Base-by-base conservation (phyloP, 2,113 vertebrate genomes). In the Chlamydotis undulata region DNA sequence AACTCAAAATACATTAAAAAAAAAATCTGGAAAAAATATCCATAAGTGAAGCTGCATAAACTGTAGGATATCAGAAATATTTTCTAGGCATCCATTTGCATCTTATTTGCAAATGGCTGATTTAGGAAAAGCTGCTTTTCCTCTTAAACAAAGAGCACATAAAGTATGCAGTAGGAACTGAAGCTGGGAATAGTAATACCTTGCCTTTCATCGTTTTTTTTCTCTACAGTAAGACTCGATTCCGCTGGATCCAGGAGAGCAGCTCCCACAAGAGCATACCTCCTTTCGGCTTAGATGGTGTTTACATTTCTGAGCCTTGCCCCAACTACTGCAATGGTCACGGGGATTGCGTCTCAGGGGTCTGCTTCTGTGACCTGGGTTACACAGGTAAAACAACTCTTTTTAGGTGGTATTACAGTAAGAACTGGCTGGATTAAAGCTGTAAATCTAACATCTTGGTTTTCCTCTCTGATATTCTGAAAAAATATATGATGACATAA, bases 241-340 rank as follows among this genome's bases (percentile, higher is more conserved):
- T 99, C 97, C 99, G 99, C 41, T 99, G 99, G 99, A 99, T 99
- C 96, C 99, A 99, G 97, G 99, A 99, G 95, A 99, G 99, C 98
- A 99, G 98, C 63, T 96, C 98, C 57, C 98, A 99, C 93, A 98
- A 99, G 81, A 98, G 98, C 0, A 98, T 99, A 12, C 98, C 99
- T 65, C 93, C 99, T 8, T 99, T 99, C 16, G 98, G 99, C 28
- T 87, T 99, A 90, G 99, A 99, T 1, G 99, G 99, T 0, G 99
- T 99, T 28, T 99, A 99, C 97, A 99, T 99, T 94, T 99, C 99
- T 1, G 99, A 99, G 93, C 98, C 99, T 5, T 99, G 99, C 86
- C 99, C 99, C 78, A 99, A 94, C 96, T 99, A 99, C 97, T 99
- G 99, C 97, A 99, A 98, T 5, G 99, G 99, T 14, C 99, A 99